Base-by-base conservation (phyloP, 1,140 invertebrate genomes). In the Procambarus virginalis region DNA sequence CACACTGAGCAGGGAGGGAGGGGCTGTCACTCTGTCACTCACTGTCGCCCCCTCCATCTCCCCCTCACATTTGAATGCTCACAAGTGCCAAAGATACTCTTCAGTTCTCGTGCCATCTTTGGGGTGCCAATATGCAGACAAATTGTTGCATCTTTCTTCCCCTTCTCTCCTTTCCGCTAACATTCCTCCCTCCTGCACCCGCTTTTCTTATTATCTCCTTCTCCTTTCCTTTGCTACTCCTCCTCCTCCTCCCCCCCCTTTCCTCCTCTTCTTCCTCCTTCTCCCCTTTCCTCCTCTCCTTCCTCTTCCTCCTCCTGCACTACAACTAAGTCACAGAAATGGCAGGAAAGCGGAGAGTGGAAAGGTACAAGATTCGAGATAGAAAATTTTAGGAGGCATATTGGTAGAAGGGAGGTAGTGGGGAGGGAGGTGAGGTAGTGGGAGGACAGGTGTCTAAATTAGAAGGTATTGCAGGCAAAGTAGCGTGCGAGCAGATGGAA, bases 61-160 rank as follows among this genome's bases (percentile, higher is more conserved):
- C 68, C 3, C 68, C n/a, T 1, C 68, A 22, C 68, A 20, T 20
- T 34, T 73, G 22, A 34, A 22, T 34, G 34, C 20, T 34, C 68
- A 22, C n/a, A 73, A 73, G 68, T 73, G 68, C 68, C 68, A 73
- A 34, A 73, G n/a, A 73, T 73, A 73, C 10, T 73, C n/a, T 4
- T 22, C 68, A 4, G 68, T 73, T 73, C n/a, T 73, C 68, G 10
- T 73, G n/a, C 22, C 20, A 34, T 73, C 68, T 73, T 73, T 12
- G 8, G 5, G n/a, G 68, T 73, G 68, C n/a, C 76, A 86, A 86
- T 86, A 86, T 86, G 79, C 85, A 79, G 85, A 79, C 85, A 86
- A 86, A 86, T 86, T 86, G 77, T n/a, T 68, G 76, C 20, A 58
- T 79, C 34, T 75, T 51, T 58, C 73, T 48, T 84, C 68, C 49